Conservation (phyloP, 2,888 invertebrate species). For the Hoplodrina blanda region DNA sequence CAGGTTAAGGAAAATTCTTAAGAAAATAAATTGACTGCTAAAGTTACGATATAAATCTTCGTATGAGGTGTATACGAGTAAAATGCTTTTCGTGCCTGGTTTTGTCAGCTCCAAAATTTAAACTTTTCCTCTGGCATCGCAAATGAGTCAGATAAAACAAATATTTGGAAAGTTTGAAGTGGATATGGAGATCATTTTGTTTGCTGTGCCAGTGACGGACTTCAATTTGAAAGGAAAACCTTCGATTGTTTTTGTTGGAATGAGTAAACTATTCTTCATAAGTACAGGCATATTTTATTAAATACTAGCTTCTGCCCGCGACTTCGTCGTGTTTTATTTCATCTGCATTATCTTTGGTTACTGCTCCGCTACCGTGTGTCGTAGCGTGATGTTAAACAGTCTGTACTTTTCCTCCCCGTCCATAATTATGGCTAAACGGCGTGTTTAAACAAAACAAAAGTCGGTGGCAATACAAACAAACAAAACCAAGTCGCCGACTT, state of each 20-base stretch:
- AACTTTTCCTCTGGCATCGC: constrained; percentile 27
- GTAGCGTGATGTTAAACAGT: too few species aligned
- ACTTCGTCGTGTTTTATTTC: too few species aligned
- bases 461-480: too few species aligned
- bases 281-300: neutral
- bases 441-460: too few species aligned
- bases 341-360: too few species aligned
- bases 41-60: constrained; percentile 35
- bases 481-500: too few species aligned
- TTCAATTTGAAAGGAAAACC: constrained; percentile 37
- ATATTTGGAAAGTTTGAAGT: constrained; percentile 40
- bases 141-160: constrained; percentile 39
- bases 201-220: constrained; percentile 8
- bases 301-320: too few species aligned
- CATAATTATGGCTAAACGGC: too few species aligned
- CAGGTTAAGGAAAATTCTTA: constrained; percentile 35
- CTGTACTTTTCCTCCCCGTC: too few species aligned
- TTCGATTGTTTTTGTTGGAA: constrained; percentile 3
- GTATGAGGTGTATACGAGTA: constrained; percentile 7
- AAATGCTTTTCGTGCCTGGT: constrained; percentile 2
- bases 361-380: too few species aligned
- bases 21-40: constrained; percentile 45
- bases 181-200: constrained; percentile 24
- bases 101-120: constrained; percentile 22
- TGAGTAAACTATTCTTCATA: constrained; percentile 11